A percentile compares a stretch with the other conserved stretches of the same genome.
Evolutionary conservation across 2,797 vertebrate genomes (phyloP).

Genomic region (Phrynocephalus forsythii): DNA sequence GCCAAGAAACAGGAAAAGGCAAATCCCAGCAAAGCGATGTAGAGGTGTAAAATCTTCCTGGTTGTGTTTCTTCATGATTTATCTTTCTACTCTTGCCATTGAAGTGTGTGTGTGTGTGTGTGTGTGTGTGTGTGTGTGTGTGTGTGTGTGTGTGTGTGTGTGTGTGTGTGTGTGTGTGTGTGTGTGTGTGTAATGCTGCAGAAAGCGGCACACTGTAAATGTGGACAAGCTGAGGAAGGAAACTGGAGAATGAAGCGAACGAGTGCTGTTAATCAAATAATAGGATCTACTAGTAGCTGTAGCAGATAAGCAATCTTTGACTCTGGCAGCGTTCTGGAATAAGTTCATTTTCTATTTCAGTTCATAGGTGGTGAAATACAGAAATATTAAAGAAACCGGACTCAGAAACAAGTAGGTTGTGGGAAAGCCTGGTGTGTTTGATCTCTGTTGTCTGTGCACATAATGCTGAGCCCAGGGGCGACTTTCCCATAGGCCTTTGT

Average conservation of each 20-base stretch:
- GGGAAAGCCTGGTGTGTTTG: neutral
- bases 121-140: no score
- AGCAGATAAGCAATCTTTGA: slow-evolving; percentile 60
- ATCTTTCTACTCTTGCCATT: neutral
- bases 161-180: neutral
- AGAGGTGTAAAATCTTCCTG: slow-evolving; percentile 3
- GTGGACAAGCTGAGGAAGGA: slow-evolving; percentile 7
- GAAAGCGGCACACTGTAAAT: slow-evolving; percentile 10
- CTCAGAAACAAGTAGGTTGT: slow-evolving; percentile 5
- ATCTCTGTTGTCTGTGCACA: slow-evolving; percentile 12
- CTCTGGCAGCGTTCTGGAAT: slow-evolving; percentile 37
- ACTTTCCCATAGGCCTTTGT: no score
- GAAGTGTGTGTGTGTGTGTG: neutral
- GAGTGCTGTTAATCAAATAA: slow-evolving; percentile 66
- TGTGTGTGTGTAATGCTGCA: neutral
- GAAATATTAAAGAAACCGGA: slow-evolving; percentile 26
- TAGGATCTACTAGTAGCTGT: slow-evolving; percentile 50
- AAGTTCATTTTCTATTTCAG: slow-evolving; percentile 42
- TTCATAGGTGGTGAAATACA: slow-evolving; percentile 21
- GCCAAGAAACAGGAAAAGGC: slow-evolving; percentile 17
- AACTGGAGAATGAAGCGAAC: slow-evolving; percentile 25
- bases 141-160: no score
- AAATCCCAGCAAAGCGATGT: neutral
- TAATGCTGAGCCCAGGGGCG: slow-evolving; percentile 21
- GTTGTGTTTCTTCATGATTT: neutral